Conservation (phyloP, 2,797 vertebrate genomes). For the Xerus rutilus region DNA sequence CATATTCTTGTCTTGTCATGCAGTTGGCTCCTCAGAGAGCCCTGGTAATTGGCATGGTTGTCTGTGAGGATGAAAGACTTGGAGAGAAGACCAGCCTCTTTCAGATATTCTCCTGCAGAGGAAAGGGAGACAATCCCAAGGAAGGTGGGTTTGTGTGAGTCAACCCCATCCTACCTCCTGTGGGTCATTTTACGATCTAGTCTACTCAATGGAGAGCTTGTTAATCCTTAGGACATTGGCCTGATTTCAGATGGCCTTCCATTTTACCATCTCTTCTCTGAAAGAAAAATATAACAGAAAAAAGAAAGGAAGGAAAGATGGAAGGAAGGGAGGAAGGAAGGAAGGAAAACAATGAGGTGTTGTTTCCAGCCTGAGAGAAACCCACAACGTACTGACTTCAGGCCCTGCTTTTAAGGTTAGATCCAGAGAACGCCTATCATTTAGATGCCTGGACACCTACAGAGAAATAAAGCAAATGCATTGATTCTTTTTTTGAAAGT, state of each 20-base stretch:
- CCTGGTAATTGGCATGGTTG: background rate
- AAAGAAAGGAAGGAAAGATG: background rate
- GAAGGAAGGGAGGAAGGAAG: background rate
- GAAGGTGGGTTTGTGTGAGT: conserved; percentile 15
- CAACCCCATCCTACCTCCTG: background rate
- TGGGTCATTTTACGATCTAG: conserved; percentile 49
- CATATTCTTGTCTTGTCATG: background rate
- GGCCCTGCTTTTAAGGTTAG: conserved; percentile 1
- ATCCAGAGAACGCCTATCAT: background rate
- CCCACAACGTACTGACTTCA: background rate
- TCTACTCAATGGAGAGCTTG: conserved; percentile 1
- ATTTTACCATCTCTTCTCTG: conserved; percentile 36
- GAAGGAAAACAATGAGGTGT: background rate
- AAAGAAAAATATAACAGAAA: background rate
- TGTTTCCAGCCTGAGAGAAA: background rate
- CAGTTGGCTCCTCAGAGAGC: background rate
- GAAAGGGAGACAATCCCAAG: conserved; percentile 45
- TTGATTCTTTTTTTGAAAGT: conserved; percentile 21
- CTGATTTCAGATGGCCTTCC: conserved; percentile 47
- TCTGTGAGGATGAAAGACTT: conserved; percentile 13
- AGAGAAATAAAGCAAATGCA: conserved; percentile 54
- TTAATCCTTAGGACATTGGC: conserved; percentile 38
- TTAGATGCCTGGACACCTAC: background rate
- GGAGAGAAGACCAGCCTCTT: background rate
- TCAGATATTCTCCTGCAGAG: conserved; percentile 24